Evolutionary conservation across 1,140 invertebrate genomes (phyloP).

Genomic region (Amyelois transitella): DNA sequence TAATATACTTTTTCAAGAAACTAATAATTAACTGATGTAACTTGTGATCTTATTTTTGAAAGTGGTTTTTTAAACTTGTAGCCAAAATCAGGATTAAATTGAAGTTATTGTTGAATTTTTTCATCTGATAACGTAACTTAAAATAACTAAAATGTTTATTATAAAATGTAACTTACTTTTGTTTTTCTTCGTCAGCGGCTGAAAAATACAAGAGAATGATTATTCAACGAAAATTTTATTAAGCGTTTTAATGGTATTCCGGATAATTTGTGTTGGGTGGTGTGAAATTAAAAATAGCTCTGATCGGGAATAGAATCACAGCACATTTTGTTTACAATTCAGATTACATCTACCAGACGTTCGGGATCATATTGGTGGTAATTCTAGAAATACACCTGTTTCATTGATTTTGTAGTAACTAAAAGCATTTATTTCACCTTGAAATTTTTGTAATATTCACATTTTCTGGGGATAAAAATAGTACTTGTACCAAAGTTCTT

Average conservation of each 20-base stretch:
- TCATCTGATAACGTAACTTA: not conserved
- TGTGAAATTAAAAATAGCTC: not conserved
- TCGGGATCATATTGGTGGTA: constrained; percentile 18
- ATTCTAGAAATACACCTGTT: constrained; percentile 24
- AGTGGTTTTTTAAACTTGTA: too few species aligned
- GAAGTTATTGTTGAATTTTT: too few species aligned
- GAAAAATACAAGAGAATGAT: constrained; percentile 43
- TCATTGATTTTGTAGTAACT: not conserved
- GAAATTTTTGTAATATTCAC: not conserved
- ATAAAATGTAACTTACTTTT: constrained; percentile 59
- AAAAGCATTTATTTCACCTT: not conserved
- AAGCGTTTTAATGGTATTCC: not conserved
- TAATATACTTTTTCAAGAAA: too few species aligned
- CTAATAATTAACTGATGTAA: too few species aligned
- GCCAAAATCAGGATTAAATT: too few species aligned
- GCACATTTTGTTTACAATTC: constrained; percentile 23
- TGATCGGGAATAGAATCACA: constrained; percentile 3
- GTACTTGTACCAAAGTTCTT: too few species aligned
- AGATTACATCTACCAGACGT: constrained; percentile 40
- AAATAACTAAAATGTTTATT: not conserved
- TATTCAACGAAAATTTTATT: not conserved
- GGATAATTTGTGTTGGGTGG: not conserved
- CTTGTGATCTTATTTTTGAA: too few species aligned
- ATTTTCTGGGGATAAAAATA: not conserved
- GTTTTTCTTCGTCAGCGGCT: constrained; percentile 74